A percentile compares a stretch with the other conserved stretches of the same genome.
Evolutionary conservation across 2,797 vertebrate genomes (phyloP).

Genomic region (Xerus rutilus): DNA sequence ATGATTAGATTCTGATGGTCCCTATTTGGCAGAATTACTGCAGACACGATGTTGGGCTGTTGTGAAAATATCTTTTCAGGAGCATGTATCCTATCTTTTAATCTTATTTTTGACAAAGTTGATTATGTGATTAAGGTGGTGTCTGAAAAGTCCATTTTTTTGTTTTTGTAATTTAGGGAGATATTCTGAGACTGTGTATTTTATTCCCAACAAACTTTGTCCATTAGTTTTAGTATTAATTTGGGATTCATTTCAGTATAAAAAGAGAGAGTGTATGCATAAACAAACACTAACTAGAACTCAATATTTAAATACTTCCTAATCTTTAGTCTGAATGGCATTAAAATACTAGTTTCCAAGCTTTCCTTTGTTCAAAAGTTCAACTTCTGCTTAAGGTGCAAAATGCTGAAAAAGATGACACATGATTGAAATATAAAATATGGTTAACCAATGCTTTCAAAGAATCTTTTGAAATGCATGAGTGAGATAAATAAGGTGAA

Average conservation of each 20-base stretch:
- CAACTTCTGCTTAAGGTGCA: not conserved
- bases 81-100: not conserved
- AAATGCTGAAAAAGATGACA: not conserved
- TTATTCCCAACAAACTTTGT: not conserved
- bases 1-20: not conserved
- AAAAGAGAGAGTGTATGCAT: not conserved
- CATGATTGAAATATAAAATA: not conserved
- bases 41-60: not conserved
- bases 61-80: not conserved
- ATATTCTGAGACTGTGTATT: not conserved
- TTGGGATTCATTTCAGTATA: not conserved
- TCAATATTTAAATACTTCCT: not conserved
- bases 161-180: not conserved
- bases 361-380: not conserved
- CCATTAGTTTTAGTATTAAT: not conserved
- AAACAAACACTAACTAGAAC: not conserved
- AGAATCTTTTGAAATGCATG: not conserved
- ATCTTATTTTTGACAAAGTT: not conserved
- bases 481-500: not conserved
- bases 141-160: not conserved
- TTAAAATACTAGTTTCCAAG: not conserved
- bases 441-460: not conserved
- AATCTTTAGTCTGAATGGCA: not conserved
- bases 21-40: not conserved
- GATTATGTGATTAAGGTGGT: not conserved